Evolutionary conservation across 2,113 vertebrate species (phyloP), one percentile per base, ranked within the genome.

Genomic region (Donacobius atricapilla): DNA sequence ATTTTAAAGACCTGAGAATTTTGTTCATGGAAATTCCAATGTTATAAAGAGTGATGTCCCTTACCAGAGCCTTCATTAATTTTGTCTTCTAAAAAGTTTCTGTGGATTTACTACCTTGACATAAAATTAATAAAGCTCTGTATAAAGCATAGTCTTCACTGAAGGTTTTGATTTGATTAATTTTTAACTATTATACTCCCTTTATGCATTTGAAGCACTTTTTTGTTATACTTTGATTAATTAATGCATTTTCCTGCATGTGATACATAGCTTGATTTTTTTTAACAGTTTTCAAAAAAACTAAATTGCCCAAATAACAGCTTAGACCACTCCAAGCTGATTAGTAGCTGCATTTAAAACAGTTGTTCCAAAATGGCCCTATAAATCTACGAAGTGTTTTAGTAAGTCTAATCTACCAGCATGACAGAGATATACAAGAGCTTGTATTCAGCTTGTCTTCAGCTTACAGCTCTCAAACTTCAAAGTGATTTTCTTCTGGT

Each of bases 401-500:
- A 83, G 28, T 78, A 87, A 92, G 22, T 90, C 71, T 89, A 73
- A 96, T 87, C 51, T 90, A 64, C 25, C 51, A 83, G 69, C 24
- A 70, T 60, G 30, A 44, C 0, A 3, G 35, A 83, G 66, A 90
- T 56, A 73, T 10, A 65, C 21, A 63, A 86, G 31, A 81, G 42
- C 51, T 53, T 64, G 51, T 45, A 71, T 57, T 89, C 68, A 94
- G 65, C 72, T 91, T 91, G 53, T 68, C 45, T 73, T 90, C 51
- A 93, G 82, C 72, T 96, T 81, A 92, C 0, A 0, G 51, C 64
- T 93, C 42, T 88, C 76, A 91, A 47, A 94, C 63, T 90, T 95
- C 71, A 94, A 96, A 94, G 89, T 30, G 56, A 81, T 86, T 93
- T 96, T 95, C n/a, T 75, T 84, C 72, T 88, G 40, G 31, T 30